phyloP scores from a whole-genome alignment of 2,113 vertebrate genomes.

The Zosterops borbonicus region DNA sequence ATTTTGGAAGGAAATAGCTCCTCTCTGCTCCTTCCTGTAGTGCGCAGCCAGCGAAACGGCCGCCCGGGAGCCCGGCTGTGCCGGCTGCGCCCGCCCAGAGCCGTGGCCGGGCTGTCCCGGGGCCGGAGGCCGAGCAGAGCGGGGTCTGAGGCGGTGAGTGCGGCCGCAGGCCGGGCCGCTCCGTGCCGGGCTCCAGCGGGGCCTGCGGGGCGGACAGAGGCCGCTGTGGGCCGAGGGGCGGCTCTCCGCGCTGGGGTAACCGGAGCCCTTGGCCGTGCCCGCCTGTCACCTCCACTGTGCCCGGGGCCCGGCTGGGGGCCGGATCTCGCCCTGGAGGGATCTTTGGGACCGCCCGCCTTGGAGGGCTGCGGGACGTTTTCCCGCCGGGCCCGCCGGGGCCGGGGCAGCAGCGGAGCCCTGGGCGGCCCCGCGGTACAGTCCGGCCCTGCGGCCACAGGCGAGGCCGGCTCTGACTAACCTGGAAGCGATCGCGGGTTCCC shows the following conservation, averaged over 20 bases:
- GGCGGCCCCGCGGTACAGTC: neutral
- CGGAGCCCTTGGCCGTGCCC: neutral
- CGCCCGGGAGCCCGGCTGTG: neutral
- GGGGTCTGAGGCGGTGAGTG: neutral
- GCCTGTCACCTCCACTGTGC: neutral
- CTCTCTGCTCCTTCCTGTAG: conserved; percentile 74
- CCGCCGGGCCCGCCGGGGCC: too few species aligned
- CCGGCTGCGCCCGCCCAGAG: neutral
- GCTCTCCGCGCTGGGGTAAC: fast-evolving
- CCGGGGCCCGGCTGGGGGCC: neutral
- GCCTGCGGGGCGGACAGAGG: too few species aligned
- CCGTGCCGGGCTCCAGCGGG: fast-evolving
- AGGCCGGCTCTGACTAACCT: conserved; percentile 1
- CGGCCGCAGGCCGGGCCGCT: fast-evolving
- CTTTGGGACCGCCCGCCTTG: neutral
- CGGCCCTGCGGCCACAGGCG: neutral
- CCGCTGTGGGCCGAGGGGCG: neutral
- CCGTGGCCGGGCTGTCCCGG: neutral
- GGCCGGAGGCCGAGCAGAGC: neutral
- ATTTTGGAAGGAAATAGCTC: conserved; percentile 67
- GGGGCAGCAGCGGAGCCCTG: neutral
- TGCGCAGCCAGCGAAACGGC: conserved; percentile 3
- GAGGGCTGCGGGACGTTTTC: neutral
- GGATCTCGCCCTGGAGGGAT: neutral
- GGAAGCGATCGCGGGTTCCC: conserved; percentile 34